phyloP scores from a whole-genome alignment of 2,888 invertebrate species.

The Pollenia labialis region DNA sequence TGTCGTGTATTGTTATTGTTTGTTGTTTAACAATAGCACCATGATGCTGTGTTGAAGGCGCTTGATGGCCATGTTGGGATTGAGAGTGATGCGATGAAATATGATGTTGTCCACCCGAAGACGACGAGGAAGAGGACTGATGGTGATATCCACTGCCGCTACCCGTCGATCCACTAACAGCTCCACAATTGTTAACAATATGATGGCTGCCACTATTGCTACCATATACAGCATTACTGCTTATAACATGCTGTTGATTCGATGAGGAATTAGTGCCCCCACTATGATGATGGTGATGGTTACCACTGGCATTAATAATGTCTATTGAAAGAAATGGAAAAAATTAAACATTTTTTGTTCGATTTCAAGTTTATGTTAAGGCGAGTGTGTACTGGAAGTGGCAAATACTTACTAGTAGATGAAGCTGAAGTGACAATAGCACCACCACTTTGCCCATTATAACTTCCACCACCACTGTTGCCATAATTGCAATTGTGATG shows the following conservation, averaged over 20 bases:
- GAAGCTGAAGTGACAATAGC: conserved; percentile 78
- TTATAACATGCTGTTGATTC: conserved; percentile 78
- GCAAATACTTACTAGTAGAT: conserved; percentile 79
- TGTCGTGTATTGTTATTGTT: conserved; percentile 97
- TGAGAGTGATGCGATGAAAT: conserved; percentile 72
- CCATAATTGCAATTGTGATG: conserved; percentile 83
- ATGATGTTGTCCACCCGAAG: conserved; percentile 75
- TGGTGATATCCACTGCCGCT: conserved; percentile 77
- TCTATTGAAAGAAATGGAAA: conserved; percentile 75
- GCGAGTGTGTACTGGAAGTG: not conserved
- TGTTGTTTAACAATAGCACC: conserved; percentile 85
- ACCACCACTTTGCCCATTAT: conserved; percentile 74
- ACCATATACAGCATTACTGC: conserved; percentile 76
- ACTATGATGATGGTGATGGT: conserved; percentile 79
- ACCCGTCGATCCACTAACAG: conserved; percentile 63
- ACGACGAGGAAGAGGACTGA: conserved; percentile 76
- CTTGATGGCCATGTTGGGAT: conserved; percentile 67
- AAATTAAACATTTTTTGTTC: not conserved
- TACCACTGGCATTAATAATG: conserved; percentile 77
- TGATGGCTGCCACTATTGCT: conserved; percentile 78
- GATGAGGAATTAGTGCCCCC: conserved; percentile 75
- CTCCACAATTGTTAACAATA: conserved; percentile 78
- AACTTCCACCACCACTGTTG: conserved; percentile 75
- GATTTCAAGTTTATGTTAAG: not conserved
- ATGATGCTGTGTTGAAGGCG: conserved; percentile 75